phyloP scores from a whole-genome alignment of 2,113 vertebrate genomes.

The Macrotis lagotis region DNA sequence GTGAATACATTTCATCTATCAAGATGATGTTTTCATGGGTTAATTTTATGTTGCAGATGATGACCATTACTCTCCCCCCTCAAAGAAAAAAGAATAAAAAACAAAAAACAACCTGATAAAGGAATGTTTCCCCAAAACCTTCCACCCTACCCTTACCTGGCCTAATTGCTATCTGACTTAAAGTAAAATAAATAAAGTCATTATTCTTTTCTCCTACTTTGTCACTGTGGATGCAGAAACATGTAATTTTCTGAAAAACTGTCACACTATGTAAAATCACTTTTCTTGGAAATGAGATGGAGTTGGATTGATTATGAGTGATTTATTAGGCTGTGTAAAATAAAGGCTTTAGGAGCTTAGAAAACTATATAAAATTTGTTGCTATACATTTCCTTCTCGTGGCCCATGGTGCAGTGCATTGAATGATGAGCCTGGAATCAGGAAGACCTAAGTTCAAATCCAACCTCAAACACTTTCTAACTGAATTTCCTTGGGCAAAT shows the following conservation, averaged over 20 bases:
- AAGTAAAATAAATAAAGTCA: background rate
- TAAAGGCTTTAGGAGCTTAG: background rate
- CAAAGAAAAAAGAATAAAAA: background rate
- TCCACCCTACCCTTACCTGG: background rate
- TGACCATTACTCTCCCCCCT: background rate
- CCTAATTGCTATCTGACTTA: background rate
- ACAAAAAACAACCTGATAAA: background rate
- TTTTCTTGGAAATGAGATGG: background rate
- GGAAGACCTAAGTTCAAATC: background rate
- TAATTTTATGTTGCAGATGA: background rate
- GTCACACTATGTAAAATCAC: background rate
- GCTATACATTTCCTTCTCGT: background rate
- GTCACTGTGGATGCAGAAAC: background rate
- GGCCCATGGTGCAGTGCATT: background rate
- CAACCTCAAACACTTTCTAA: background rate
- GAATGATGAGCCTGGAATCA: background rate
- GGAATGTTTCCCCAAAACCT: background rate
- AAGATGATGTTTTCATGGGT: background rate
- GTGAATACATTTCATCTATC: background rate
- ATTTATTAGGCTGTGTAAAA: background rate
- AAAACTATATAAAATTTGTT: background rate
- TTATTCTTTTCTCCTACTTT: background rate
- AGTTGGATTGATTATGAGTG: background rate
- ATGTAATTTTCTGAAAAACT: background rate
- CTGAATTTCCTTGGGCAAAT: background rate